Evolutionary conservation across 2,113 vertebrate genomes (phyloP).

Genomic region (Cromileptes altivelis): DNA sequence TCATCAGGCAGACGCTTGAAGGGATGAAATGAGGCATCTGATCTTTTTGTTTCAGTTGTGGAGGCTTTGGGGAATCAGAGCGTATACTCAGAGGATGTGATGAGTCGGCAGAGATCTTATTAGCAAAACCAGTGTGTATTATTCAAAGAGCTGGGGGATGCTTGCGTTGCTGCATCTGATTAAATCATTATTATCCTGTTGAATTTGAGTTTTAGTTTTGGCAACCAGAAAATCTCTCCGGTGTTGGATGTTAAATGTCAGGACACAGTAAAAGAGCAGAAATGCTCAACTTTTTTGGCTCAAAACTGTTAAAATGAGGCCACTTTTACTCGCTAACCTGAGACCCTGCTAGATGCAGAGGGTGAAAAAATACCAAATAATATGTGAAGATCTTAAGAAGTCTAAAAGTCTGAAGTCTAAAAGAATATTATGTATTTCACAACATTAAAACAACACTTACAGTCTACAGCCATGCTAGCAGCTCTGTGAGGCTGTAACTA

Average conservation of each 20-base stretch:
- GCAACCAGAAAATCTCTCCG: conserved; percentile 12
- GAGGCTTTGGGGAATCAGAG: conserved; percentile 53
- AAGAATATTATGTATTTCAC: background rate
- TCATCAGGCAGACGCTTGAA: conserved; percentile 52
- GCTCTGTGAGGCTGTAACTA: too few relatives aligned
- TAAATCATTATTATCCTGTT: conserved; percentile 52
- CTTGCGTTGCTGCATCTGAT: conserved; percentile 59
- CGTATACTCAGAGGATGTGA: conserved; percentile 48
- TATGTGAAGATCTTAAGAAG: background rate
- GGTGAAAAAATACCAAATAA: background rate
- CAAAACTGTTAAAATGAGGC: background rate
- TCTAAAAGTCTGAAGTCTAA: too few relatives aligned
- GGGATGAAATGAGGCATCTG: conserved; percentile 65
- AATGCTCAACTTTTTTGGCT: background rate
- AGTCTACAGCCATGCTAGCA: too few relatives aligned
- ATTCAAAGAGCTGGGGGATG: conserved; percentile 51
- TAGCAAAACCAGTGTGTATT: conserved; percentile 55
- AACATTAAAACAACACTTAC: background rate
- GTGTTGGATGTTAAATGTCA: background rate
- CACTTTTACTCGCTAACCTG: background rate
- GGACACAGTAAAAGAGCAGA: background rate
- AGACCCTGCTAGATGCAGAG: background rate
- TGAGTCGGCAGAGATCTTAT: conserved; percentile 74
- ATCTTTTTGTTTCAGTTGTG: conserved; percentile 63
- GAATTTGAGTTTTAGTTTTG: conserved; percentile 43